phyloP scores from a whole-genome alignment of 37 sponge, comb jelly and placozoan genomes.

The Oopsacas minuta region DNA sequence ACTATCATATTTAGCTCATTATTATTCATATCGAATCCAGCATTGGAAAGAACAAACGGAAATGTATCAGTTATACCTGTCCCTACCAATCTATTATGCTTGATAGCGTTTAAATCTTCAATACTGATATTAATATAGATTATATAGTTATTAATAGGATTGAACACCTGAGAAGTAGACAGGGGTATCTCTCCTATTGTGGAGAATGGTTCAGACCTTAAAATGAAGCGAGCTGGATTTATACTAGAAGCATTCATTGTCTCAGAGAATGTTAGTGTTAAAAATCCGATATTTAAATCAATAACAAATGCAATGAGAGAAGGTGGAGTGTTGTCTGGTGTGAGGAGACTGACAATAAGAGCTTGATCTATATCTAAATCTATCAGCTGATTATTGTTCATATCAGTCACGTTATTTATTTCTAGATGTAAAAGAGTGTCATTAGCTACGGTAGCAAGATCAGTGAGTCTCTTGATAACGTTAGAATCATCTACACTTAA shows the following conservation, averaged over 20 bases:
- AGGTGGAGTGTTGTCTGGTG: constrained; percentile 16
- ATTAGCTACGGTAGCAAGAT: constrained; percentile 31
- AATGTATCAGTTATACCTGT: constrained; percentile 12
- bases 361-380: constrained; percentile 1
- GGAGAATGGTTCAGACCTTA: neutral
- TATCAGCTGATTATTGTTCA: constrained; percentile 49
- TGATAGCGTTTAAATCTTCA: constrained; percentile 24
- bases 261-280: constrained; percentile 20
- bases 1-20: constrained; percentile 16
- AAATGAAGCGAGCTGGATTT: neutral
- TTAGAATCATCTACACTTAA: constrained; percentile 55
- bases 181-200: neutral
- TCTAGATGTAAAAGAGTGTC: constrained; percentile 44
- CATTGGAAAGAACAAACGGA: neutral
- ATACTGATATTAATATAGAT: neutral
- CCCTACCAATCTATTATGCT: neutral
- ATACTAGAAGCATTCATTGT: constrained; percentile 10
- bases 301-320: neutral
- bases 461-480: constrained; percentile 45
- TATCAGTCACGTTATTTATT: constrained; percentile 42
- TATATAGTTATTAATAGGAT: neutral
- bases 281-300: neutral
- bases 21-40: constrained; percentile 19
- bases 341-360: neutral
- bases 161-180: neutral